Evolutionary conservation across 2,797 vertebrate genomes (phyloP), one percentile per base, ranked within the genome.

Genomic region (Odontamblyopus rebecca): DNA sequence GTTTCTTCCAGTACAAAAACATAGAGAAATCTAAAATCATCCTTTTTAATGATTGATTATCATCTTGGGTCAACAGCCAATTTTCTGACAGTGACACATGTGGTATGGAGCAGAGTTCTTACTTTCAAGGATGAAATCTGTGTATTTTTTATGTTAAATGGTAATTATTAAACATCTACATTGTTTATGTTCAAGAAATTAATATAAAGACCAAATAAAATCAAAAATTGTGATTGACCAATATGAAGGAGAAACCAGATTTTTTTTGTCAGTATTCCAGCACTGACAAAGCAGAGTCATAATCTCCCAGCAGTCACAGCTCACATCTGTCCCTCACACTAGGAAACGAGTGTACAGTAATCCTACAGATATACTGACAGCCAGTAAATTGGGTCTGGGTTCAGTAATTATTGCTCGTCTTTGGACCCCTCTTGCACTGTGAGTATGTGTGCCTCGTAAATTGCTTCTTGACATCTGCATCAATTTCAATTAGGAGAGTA

Each of bases 401-500:
- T 85, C 63, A 74, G 76, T 64, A 85, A 86, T 89, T 82, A 85
- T 30, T 71, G 68, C 65, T 74, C 51, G 62, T 69, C 50, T 69
- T 84, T 67, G 54, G 56, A 2, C 8, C 27, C 60, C 35, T 54
- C 41, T 6, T 30, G 65, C 56, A 35, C 12, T 35, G 27, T 38
- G 64, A 67, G 62, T 62, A 35, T 9, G 0, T 72, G 30, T 75
- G 78, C 69, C 71, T 82, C 79, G 76, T 87, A 85, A 83, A 89
- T 89, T 79, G 60, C 79, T 76, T 48, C 71, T 82, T 80, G 84
- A 86, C 85, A 72, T 90, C 62, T 77, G 61, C 85, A 83, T 92
- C 86, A 82, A 82, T 86, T 86, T 88, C 81, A 71, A 86, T 87
- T 83, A 81, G 53, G 23, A 71, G 23, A 26, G 76, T 53, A 63